Percentiles rank a stretch among this genome's conserved stretches.
These are phyloP conservation scores for Hozukius guyotensis DNA, from an alignment of 2,797 vertebrate species.

Conservation along the genomic window DNA sequence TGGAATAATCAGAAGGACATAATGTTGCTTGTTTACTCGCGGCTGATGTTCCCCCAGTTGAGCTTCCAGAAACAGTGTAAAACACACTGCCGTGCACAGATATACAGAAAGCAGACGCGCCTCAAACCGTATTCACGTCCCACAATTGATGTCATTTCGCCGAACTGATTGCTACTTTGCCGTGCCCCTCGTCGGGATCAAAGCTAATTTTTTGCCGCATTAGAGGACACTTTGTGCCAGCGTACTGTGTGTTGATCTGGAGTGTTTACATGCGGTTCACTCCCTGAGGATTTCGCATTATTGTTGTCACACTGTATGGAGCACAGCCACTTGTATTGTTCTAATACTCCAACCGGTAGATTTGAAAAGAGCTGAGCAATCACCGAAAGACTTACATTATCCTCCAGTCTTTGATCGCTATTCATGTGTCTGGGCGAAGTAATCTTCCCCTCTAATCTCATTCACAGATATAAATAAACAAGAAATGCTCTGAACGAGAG, in stretches of 20 bases:
- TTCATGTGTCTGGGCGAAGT: slow-evolving; percentile 82
- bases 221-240: slow-evolving; percentile 68
- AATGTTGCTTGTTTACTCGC: slow-evolving; percentile 57
- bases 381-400: slow-evolving; percentile 85
- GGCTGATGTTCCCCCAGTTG: slow-evolving; percentile 41
- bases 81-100: slow-evolving; percentile 35
- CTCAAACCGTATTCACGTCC: slow-evolving; percentile 35
- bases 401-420: slow-evolving; percentile 84
- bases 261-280: slow-evolving; percentile 76
- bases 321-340: slow-evolving; percentile 80
- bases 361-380: slow-evolving; percentile 80
- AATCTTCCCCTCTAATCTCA: slow-evolving; percentile 87
- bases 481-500: slow-evolving; percentile 82
- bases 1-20: slow-evolving; percentile 62
- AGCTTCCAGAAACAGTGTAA: slow-evolving; percentile 46
- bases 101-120: slow-evolving; percentile 15
- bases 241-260: slow-evolving; percentile 61
- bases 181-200: slow-evolving; percentile 59
- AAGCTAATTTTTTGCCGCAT: slow-evolving; percentile 71
- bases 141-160: slow-evolving; percentile 47
- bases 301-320: slow-evolving; percentile 80
- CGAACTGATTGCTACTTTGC: slow-evolving; percentile 52
- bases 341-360: slow-evolving; percentile 77
- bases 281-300: slow-evolving; percentile 81
- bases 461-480: slow-evolving; percentile 88